Evolutionary conservation across 2,113 vertebrate genomes (phyloP), one percentile per base, ranked within the genome.

Genomic region (Chaetops frenatus): DNA sequence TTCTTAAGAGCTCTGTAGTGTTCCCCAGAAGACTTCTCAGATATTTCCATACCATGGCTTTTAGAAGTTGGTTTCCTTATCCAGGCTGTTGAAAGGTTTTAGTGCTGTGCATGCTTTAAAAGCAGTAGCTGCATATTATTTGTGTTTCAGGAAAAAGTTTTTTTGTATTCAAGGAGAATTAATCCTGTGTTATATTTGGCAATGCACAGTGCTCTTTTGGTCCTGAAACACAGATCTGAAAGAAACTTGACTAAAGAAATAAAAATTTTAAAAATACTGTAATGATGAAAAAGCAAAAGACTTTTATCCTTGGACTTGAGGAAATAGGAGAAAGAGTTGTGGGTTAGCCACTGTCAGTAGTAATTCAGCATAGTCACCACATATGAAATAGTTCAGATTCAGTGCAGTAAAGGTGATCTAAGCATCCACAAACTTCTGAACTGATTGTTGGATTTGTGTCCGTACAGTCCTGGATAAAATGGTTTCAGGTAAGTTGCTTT

Each of bases 41-140:
- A 31, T 71, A 25, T 53, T 82, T 89, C 35, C 15, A 3, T 81
- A 45, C 27, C 24, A 54, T 28, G 28, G 24, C 51, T 89, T 85
- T 87, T 1, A 1, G 29, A 92, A 81, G 45, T 66, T 84, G 14
- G 4, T 87, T 88, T 86, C 51, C 51, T 83, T n/a, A 60, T 85
- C 47, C 22, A 66, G 36, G 16, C 22, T 91, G 18, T 84, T 50
- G 25, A 38, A 87, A 44, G 1, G 0, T 66, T 92, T 77, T 57
- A 70, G 40, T 85, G 42, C 15, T 42, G 16, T 48, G 48, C 31
- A 6, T 51, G 67, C 74, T 81, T 71, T 94, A 74, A 93, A 86
- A 92, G 79, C 42, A 88, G 54, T 74, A 94, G 65, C 87, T 89
- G 66, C 57, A 20, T 76, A 24, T 36, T 80, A n/a, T 89, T 94